Percentiles rank a stretch among this genome's conserved stretches.
Conservation (phyloP, 2,888 invertebrate genomes). For the Eucriotettix oculatus region DNA sequence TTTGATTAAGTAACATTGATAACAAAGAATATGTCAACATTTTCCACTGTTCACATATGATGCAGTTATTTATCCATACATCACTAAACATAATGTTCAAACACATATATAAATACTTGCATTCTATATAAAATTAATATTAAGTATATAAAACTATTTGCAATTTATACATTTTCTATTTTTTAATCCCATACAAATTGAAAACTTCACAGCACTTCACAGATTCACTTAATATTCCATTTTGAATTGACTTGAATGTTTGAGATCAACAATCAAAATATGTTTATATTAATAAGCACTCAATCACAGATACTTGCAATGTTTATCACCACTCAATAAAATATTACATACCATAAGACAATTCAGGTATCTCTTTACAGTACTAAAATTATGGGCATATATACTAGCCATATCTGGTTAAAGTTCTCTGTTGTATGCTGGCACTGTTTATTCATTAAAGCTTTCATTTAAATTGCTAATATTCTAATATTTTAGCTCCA, state of each 20-base stretch:
- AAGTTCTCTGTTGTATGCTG: no score
- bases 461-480: no score
- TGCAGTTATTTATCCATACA: no score
- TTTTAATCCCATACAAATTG: not conserved
- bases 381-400: conserved; percentile 2
- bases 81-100: no score
- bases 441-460: no score
- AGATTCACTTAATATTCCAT: not conserved
- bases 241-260: conserved; percentile 4
- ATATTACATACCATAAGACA: not conserved
- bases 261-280: conserved; percentile 5
- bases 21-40: no score
- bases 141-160: not conserved
- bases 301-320: not conserved
- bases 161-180: not conserved
- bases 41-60: no score
- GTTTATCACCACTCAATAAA: not conserved
- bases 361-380: not conserved
- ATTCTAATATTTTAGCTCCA: no score
- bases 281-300: not conserved
- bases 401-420: not conserved
- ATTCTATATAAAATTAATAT: not conserved
- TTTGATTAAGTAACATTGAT: no score
- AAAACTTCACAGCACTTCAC: conserved; percentile 1
- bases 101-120: not conserved